Conservation (phyloP, 2,888 invertebrate species). For the Lucinisca nassula region DNA sequence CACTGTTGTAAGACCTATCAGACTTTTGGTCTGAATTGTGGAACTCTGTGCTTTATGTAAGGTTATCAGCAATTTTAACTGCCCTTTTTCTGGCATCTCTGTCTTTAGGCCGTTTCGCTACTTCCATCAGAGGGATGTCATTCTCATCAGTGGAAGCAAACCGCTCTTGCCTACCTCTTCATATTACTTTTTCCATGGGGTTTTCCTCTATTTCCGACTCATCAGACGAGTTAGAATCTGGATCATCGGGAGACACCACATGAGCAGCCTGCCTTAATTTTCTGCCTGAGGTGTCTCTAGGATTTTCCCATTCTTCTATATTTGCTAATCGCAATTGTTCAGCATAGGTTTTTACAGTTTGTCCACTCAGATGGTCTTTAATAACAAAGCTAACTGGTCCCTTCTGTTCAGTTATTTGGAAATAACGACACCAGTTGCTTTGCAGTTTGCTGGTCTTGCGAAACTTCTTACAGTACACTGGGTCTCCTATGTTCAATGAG, state of each 20-base stretch:
- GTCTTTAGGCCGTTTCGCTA: conserved; percentile 7
- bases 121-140: conserved; percentile 48
- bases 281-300: background rate
- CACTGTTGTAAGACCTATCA: background rate
- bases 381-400: conserved; percentile 37
- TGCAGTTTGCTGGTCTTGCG: conserved; percentile 46
- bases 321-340: conserved; percentile 28
- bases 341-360: conserved; percentile 34
- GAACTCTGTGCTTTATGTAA: background rate
- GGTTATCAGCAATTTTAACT: background rate
- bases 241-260: background rate
- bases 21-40: background rate
- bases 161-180: conserved; percentile 15
- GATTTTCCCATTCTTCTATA: conserved; percentile 33
- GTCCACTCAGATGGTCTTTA: conserved; percentile 45
- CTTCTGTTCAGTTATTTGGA: conserved; percentile 52
- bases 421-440: conserved; percentile 59
- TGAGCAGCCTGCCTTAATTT: conserved; percentile 7
- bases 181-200: background rate
- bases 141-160: conserved; percentile 34
- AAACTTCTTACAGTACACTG: conserved; percentile 56
- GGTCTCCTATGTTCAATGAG: conserved; percentile 52
- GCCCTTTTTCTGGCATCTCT: background rate
- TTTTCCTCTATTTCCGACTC: background rate
- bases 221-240: background rate